Evolutionary conservation across 2,797 vertebrate genomes (phyloP).

Genomic region (Coreius guichenoti): DNA sequence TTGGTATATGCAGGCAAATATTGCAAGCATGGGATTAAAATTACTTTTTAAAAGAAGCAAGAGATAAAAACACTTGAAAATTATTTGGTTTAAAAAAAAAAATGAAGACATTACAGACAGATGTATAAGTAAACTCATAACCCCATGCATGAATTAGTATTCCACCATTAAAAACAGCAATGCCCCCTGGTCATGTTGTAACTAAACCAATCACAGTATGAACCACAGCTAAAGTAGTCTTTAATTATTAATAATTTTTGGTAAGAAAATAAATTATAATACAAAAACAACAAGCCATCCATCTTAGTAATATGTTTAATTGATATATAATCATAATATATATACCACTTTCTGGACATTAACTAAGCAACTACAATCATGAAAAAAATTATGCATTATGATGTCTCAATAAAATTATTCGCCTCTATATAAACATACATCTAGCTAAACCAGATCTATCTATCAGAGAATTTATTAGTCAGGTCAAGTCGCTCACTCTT

Average conservation of each 20-base stretch:
- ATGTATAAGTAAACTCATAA: not conserved
- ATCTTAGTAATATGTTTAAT: not conserved
- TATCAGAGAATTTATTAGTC: not conserved
- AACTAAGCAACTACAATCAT: not conserved
- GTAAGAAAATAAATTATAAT: not conserved
- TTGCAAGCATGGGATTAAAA: not conserved
- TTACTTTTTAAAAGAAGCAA: not conserved
- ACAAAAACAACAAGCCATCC: not conserved
- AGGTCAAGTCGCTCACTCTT: not conserved
- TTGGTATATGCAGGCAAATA: not conserved
- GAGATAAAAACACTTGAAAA: not conserved
- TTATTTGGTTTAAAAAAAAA: not conserved
- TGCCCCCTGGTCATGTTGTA: not conserved
- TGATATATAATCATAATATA: not conserved
- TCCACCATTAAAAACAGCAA: not conserved
- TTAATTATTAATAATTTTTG: not conserved
- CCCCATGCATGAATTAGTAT: not conserved
- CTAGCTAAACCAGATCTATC: not conserved
- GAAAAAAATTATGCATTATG: not conserved
- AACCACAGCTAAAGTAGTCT: not conserved
- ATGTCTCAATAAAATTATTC: not conserved
- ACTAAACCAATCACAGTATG: not conserved
- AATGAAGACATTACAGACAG: not conserved
- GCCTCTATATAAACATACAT: not conserved
- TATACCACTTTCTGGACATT: not conserved